Percentiles rank a stretch among this genome's conserved stretches.
Conservation (phyloP, 2,888 invertebrate genomes). For the Nymphalis urticae region DNA sequence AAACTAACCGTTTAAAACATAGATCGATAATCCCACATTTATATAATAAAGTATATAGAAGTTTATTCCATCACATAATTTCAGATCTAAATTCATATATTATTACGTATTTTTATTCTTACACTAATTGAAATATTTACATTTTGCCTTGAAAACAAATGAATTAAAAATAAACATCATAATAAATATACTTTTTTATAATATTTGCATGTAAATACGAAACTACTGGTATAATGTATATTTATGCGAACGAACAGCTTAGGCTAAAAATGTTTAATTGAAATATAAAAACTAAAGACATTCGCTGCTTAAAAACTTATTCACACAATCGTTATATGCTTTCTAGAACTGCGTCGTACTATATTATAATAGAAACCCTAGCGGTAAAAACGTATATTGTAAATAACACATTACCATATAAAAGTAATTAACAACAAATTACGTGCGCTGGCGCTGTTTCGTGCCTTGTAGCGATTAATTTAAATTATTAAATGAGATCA, state of each 20-base stretch:
- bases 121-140: too few relatives aligned
- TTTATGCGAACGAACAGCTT: background rate
- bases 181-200: too few relatives aligned
- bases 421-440: conserved; percentile 36
- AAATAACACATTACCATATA: conserved; percentile 31
- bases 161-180: too few relatives aligned
- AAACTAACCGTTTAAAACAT: too few relatives aligned
- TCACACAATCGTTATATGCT: background rate
- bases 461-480: conserved; percentile 31
- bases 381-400: conserved; percentile 9
- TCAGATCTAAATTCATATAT: too few relatives aligned
- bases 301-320: background rate
- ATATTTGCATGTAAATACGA: too few relatives aligned
- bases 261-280: conserved; percentile 1
- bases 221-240: background rate
- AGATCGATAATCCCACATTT: too few relatives aligned
- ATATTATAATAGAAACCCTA: background rate
- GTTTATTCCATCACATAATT: too few relatives aligned
- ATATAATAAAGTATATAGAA: too few relatives aligned
- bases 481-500: conserved; percentile 34
- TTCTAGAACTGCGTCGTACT: background rate
- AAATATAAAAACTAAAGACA: background rate
- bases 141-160: too few relatives aligned
- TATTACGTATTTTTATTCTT: too few relatives aligned
- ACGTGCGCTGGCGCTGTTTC: conserved; percentile 26